phyloP scores from a whole-genome alignment of 1,140 invertebrate species.

The Nymphalis io region DNA sequence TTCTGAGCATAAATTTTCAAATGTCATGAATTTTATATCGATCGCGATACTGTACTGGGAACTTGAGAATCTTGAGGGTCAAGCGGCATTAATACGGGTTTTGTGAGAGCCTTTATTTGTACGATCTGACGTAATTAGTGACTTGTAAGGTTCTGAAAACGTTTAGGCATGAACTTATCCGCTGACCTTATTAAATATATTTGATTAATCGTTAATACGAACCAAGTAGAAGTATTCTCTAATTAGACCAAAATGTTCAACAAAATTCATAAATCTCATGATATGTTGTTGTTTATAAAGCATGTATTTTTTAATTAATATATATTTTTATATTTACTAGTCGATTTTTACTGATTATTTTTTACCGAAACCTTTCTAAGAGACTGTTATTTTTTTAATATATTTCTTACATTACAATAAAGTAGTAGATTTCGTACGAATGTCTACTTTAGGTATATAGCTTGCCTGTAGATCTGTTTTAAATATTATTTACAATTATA shows the following conservation, averaged over 20 bases:
- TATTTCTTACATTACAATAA: no score
- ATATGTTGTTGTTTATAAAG: no score
- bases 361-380: no score
- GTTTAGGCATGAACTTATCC: conserved; percentile 6
- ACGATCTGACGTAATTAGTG: conserved; percentile 26
- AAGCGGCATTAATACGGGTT: conserved; percentile 31
- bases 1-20: conserved; percentile 58
- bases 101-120: conserved; percentile 27
- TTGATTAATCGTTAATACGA: neutral
- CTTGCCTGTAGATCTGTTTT: no score
- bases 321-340: no score
- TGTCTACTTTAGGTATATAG: no score
- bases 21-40: conserved; percentile 57
- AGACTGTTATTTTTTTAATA: no score
- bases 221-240: neutral
- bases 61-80: conserved; percentile 42
- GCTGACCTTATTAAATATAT: neutral
- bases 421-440: no score
- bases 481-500: no score
- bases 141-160: conserved; percentile 20
- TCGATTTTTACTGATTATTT: no score
- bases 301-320: no score
- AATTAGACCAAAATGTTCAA: neutral
- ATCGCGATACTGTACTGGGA: conserved; percentile 33
- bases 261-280: no score